phyloP scores from a whole-genome alignment of 2,888 invertebrate species.

The Melikaiella ostensackeni region DNA sequence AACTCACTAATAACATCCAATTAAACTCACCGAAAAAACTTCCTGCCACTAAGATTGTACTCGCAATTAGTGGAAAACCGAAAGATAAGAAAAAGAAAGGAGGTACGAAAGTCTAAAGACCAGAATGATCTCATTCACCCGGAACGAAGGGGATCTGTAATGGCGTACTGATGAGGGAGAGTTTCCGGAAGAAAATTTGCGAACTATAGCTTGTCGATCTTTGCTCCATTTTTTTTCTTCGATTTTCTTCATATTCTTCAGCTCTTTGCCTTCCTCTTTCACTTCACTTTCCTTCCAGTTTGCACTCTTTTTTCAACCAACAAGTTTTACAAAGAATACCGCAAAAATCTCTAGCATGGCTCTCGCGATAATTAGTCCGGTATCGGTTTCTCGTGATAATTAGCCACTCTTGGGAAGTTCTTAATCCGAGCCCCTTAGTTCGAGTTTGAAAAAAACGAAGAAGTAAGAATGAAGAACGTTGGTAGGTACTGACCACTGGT shows the following conservation, averaged over 20 bases:
- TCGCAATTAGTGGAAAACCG: conserved; percentile 27
- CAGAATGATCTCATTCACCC: conserved; percentile 39
- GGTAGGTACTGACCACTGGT: conserved; percentile 53
- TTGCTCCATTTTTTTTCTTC: conserved; percentile 28
- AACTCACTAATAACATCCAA: conserved; percentile 35
- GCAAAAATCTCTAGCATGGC: conserved; percentile 57
- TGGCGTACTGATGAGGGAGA: conserved; percentile 38
- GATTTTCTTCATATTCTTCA: conserved; percentile 20
- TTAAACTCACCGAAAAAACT: conserved; percentile 35
- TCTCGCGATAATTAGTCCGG: conserved; percentile 60
- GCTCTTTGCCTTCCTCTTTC: neutral
- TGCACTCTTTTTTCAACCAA: conserved; percentile 45
- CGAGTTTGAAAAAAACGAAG: conserved; percentile 43
- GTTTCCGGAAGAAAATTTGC: conserved; percentile 39
- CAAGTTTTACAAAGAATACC: conserved; percentile 52
- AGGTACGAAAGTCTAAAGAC: conserved; percentile 38
- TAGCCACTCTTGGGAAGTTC: conserved; percentile 60
- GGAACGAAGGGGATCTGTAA: conserved; percentile 37
- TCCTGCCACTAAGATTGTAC: conserved; percentile 26
- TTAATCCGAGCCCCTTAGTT: conserved; percentile 57
- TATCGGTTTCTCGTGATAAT: conserved; percentile 63
- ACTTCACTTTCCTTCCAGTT: conserved; percentile 18
- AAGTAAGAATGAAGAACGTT: conserved; percentile 48
- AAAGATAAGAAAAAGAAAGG: conserved; percentile 37
- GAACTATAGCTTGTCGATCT: conserved; percentile 36